A percentile compares a stretch with the other conserved stretches of the same genome.
These are phyloP conservation scores for Cyphomyrus discorhynchus DNA, from an alignment of 2,113 vertebrate species.

Conservation along the genomic window DNA sequence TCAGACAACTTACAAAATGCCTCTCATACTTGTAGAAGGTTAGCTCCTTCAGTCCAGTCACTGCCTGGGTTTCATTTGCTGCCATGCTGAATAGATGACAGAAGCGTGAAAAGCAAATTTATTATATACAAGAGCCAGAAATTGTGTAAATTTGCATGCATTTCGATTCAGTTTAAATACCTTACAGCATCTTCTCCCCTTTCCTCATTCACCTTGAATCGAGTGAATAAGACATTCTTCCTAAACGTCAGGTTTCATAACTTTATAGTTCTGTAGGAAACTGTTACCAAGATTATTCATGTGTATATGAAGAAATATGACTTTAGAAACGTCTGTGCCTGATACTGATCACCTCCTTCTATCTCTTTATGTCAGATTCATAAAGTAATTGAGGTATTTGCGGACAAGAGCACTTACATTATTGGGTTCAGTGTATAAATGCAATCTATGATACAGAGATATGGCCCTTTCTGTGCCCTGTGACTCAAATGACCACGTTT, in stretches of 20 bases:
- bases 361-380: background rate
- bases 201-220: background rate
- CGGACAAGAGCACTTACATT: background rate
- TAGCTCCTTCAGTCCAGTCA: background rate
- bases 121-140: background rate
- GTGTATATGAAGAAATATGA: background rate
- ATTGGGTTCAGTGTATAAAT: background rate
- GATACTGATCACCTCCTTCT: background rate
- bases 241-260: background rate
- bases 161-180: background rate
- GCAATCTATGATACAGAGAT: background rate
- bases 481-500: background rate
- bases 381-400: background rate
- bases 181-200: background rate
- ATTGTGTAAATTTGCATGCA: background rate
- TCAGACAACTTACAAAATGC: slow-evolving; percentile 4
- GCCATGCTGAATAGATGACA: background rate
- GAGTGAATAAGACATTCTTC: background rate
- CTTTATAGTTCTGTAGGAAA: background rate
- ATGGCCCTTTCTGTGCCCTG: background rate
- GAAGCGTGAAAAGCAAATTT: background rate
- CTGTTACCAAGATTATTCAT: background rate
- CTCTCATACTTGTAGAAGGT: background rate
- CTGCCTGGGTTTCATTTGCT: background rate
- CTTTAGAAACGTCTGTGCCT: background rate